phyloP scores from a whole-genome alignment of 2,797 vertebrate genomes.

The Micropoecilia bifurca region DNA sequence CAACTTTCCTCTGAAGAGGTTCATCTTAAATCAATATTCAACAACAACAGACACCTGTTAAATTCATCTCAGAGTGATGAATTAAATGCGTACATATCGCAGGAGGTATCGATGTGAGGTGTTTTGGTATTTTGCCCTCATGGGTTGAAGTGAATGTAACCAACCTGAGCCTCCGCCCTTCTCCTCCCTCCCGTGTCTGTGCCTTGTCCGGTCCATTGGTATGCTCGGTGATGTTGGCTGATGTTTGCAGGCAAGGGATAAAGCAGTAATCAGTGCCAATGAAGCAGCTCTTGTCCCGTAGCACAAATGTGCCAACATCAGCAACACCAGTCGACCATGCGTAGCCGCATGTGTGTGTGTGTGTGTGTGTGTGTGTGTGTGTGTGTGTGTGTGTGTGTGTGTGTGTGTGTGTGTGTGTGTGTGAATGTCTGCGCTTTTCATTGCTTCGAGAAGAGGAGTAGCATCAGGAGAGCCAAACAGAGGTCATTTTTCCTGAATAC shows the following conservation, averaged over 20 bases:
- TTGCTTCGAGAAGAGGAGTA: slow-evolving; percentile 26
- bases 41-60: slow-evolving; percentile 1
- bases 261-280: slow-evolving; percentile 76
- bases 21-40: slow-evolving; percentile 5
- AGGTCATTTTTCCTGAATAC: slow-evolving; percentile 59
- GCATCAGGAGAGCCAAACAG: slow-evolving; percentile 61
- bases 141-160: slow-evolving; percentile 11
- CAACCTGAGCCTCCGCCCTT: background rate
- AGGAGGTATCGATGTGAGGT: background rate
- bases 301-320: slow-evolving; percentile 79
- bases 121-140: background rate
- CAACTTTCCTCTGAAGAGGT: background rate
- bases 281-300: slow-evolving; percentile 75
- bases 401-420: slow-evolving; percentile 4
- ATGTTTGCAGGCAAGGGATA: slow-evolving; percentile 73
- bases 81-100: background rate
- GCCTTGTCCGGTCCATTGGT: slow-evolving; percentile 67
- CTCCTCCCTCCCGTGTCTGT: slow-evolving; percentile 28
- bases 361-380: no score
- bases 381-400: background rate
- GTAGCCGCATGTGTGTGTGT: slow-evolving; percentile 25
- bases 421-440: slow-evolving; percentile 11
- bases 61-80: slow-evolving; percentile 8
- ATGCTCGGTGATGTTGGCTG: slow-evolving; percentile 69
- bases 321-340: slow-evolving; percentile 68